Conservation (phyloP, 2,113 vertebrate genomes). For the Cariama cristata region DNA sequence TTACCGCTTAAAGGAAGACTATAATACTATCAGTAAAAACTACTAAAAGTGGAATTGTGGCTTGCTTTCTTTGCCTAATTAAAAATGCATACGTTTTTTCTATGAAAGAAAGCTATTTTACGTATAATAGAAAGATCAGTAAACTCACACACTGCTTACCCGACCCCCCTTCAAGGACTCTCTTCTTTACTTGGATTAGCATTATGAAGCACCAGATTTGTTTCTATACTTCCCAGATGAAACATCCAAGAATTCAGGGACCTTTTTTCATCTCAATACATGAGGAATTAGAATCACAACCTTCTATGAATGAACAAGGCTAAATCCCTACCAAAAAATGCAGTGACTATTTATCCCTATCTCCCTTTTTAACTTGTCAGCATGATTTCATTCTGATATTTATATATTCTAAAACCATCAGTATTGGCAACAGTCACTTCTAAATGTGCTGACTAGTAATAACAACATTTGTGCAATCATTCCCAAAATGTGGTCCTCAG, state of each 20-base stretch:
- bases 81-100: neutral
- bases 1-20: neutral
- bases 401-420: neutral
- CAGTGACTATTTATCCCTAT: neutral
- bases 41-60: neutral
- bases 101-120: neutral
- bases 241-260: neutral
- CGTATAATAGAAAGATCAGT: neutral
- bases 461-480: neutral
- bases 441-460: neutral
- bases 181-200: conserved; percentile 6
- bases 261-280: neutral
- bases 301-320: neutral
- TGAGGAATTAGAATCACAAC: neutral
- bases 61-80: conserved; percentile 13
- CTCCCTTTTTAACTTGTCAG: neutral
- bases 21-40: neutral
- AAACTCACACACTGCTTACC: neutral
- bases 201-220: neutral
- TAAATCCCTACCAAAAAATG: neutral
- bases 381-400: conserved; percentile 12
- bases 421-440: neutral
- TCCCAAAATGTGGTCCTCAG: neutral
- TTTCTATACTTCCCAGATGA: neutral
- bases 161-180: neutral